Evolutionary conservation across 2,797 vertebrate genomes (phyloP).

Genomic region (Loris lydekkerianus): DNA sequence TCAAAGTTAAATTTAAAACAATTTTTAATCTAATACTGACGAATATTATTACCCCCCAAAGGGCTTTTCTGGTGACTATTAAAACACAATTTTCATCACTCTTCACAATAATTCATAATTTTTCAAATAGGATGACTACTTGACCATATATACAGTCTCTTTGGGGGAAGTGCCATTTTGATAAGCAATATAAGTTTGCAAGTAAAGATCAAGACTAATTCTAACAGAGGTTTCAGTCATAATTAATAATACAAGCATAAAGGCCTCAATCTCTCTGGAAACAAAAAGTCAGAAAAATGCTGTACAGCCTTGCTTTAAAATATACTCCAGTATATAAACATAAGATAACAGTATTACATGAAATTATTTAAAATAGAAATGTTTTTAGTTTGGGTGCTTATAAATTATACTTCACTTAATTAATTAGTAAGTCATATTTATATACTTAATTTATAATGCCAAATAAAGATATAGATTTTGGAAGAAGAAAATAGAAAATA

Average conservation of each 20-base stretch:
- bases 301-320: conserved; percentile 10
- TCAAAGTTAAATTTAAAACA: conserved; percentile 38
- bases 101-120: conserved; percentile 5
- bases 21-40: conserved; percentile 11
- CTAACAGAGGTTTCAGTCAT: conserved; percentile 8
- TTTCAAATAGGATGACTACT: conserved; percentile 27
- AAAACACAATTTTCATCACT: background rate
- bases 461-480: conserved; percentile 12
- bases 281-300: background rate
- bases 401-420: conserved; percentile 5
- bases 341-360: background rate
- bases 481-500: conserved; percentile 26
- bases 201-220: background rate
- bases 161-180: background rate
- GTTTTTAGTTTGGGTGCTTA: background rate
- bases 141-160: background rate
- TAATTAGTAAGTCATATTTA: conserved; percentile 50
- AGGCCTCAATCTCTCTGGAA: background rate
- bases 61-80: background rate
- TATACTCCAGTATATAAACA: background rate
- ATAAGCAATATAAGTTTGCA: background rate
- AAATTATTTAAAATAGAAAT: conserved; percentile 53
- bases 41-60: conserved; percentile 41
- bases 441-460: background rate
- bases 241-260: background rate